Evolutionary conservation across 2,113 vertebrate species (phyloP).

Genomic region (Pogona vitticeps): DNA sequence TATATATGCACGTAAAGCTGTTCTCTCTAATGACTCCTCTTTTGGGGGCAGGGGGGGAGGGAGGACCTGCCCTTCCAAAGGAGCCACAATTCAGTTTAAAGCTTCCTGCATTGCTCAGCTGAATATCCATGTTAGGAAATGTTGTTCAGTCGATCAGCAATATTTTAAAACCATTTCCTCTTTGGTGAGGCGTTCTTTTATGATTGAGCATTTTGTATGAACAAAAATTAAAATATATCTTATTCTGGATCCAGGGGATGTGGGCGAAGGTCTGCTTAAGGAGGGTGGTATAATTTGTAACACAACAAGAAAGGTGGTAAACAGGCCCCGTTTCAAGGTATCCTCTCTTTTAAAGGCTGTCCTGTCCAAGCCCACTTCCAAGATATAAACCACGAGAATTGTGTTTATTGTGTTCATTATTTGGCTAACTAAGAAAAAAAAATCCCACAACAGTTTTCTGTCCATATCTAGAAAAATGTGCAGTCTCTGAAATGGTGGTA

Average conservation of each 20-base stretch:
- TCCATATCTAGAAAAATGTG: no score
- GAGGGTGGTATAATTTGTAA: not conserved
- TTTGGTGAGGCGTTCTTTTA: not conserved
- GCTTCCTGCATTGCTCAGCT: slow-evolving; percentile 24
- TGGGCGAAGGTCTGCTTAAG: not conserved
- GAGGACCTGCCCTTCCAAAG: not conserved
- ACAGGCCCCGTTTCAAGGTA: not conserved
- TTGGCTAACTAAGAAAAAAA: no score
- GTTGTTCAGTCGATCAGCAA: not conserved
- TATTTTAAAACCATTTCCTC: not conserved
- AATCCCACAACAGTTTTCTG: no score
- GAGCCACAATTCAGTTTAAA: slow-evolving; percentile 9
- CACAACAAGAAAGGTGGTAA: not conserved
- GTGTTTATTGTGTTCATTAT: no score
- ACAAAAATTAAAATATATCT: not conserved
- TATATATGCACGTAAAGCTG: slow-evolving; percentile 4
- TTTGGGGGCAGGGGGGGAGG: not conserved
- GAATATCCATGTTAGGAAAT: slow-evolving; percentile 5
- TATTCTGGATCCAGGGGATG: not conserved
- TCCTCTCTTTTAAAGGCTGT: not conserved
- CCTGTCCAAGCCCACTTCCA: not conserved
- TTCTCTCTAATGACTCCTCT: slow-evolving; percentile 7
- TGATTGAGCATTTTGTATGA: not conserved
- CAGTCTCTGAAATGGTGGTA: no score
- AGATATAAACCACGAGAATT: not conserved